Evolutionary conservation across 1,140 invertebrate species (phyloP).

Genomic region (Brachionus plicatilis): DNA sequence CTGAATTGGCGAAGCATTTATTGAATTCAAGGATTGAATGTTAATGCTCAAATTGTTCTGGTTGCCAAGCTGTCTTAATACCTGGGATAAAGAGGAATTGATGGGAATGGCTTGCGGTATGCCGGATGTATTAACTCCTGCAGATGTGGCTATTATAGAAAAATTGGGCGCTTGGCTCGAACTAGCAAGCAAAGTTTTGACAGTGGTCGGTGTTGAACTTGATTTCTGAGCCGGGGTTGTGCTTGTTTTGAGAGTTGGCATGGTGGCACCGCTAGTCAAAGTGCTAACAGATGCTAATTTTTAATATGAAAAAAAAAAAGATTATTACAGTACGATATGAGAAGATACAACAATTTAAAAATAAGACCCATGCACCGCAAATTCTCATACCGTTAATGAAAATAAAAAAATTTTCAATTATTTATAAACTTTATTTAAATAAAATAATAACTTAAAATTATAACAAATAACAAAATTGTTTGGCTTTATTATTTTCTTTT

Average conservation of each 20-base stretch:
- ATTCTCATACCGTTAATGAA: conserved; percentile 4
- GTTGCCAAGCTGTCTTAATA: not conserved
- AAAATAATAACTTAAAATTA: not conserved
- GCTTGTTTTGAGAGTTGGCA: not conserved
- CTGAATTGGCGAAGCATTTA: not conserved
- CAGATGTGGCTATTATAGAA: conserved; percentile 14
- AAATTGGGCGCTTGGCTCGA: not conserved
- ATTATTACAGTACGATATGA: conserved; percentile 9
- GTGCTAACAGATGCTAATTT: not conserved
- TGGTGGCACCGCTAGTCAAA: not conserved
- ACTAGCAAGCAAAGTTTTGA: conserved; percentile 1
- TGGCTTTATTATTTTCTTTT: conserved; percentile 30
- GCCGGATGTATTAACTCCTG: not conserved
- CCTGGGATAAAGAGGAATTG: conserved; percentile 24
- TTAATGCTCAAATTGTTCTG: not conserved
- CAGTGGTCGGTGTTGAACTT: conserved; percentile 2
- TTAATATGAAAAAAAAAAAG: not conserved
- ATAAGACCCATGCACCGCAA: not conserved
- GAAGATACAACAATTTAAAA: not conserved
- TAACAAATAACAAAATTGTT: not conserved
- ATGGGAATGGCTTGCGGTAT: conserved; percentile 20
- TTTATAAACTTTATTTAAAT: conserved; percentile 7
- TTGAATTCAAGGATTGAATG: not conserved
- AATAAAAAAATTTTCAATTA: not conserved
- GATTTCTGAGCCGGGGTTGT: not conserved